These are phyloP conservation scores for Rallus crepitans DNA, from an alignment of 2,797 vertebrate species.

Conservation along the genomic window DNA sequence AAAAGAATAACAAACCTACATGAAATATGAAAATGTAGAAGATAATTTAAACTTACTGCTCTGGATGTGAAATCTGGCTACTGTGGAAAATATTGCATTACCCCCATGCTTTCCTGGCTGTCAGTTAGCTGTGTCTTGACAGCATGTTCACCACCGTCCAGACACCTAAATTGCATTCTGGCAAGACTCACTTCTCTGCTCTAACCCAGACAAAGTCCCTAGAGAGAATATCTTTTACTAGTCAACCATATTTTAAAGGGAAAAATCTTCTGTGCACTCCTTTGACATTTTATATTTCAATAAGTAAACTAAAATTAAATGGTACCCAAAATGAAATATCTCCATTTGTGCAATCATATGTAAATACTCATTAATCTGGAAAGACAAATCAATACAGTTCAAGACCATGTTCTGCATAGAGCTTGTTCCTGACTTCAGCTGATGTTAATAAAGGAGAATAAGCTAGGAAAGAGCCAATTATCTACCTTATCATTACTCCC, in stretches of 20 bases:
- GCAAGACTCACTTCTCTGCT: not conserved
- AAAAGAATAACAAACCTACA: not conserved
- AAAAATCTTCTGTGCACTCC: not conserved
- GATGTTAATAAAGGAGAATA: not conserved
- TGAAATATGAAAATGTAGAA: not conserved
- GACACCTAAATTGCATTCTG: constrained; percentile 25
- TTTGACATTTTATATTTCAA: not conserved
- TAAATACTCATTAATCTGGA: not conserved
- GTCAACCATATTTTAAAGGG: not conserved
- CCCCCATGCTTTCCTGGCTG: not conserved
- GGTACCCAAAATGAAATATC: not conserved
- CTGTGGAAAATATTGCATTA: not conserved
- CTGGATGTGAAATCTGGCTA: not conserved
- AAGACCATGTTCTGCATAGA: not conserved
- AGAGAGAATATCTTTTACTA: not conserved
- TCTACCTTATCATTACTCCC: not conserved
- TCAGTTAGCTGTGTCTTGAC: not conserved
- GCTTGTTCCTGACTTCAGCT: not conserved
- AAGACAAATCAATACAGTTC: not conserved
- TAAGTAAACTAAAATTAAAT: not conserved
- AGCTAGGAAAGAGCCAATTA: not conserved
- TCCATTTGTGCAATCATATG: not conserved
- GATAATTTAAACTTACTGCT: not conserved
- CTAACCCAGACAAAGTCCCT: not conserved
- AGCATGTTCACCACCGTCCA: not conserved